A percentile compares a stretch with the other conserved stretches of the same genome.
These are phyloP conservation scores for Latrodectus hesperus DNA, from an alignment of 2,888 invertebrate genomes.

Conservation along the genomic window DNA sequence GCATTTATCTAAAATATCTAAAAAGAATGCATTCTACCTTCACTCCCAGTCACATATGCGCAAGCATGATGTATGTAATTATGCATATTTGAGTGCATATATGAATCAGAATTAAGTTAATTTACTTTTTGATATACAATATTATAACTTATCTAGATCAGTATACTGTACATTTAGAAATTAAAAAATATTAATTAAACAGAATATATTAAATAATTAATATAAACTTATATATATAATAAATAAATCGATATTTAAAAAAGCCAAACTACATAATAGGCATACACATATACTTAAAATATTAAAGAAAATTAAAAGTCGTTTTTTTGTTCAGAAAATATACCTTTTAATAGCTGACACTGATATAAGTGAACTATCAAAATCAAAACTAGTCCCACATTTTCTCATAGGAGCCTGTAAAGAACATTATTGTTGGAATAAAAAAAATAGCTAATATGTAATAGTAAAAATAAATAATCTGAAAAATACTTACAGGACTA, in stretches of 20 bases:
- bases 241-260: not conserved
- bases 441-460: not conserved
- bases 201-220: no score
- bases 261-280: not conserved
- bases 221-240: no score
- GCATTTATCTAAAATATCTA: not conserved
- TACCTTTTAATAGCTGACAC: constrained; percentile 88
- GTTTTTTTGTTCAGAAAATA: constrained; percentile 70
- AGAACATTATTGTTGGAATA: not conserved
- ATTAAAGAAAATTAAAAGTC: not conserved
- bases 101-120: no score
- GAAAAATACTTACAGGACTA: constrained; percentile 81
- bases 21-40: no score
- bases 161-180: no score
- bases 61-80: no score
- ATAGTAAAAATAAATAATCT: not conserved
- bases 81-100: no score
- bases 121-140: no score
- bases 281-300: not conserved
- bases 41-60: no score
- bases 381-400: constrained; percentile 85
- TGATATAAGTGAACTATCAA: constrained; percentile 82
- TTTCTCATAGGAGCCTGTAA: constrained; percentile 82
- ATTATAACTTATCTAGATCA: no score
- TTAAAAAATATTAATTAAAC: no score